Evolutionary conservation across 2,113 vertebrate species (phyloP).

Genomic region (Hystrix brachyura): DNA sequence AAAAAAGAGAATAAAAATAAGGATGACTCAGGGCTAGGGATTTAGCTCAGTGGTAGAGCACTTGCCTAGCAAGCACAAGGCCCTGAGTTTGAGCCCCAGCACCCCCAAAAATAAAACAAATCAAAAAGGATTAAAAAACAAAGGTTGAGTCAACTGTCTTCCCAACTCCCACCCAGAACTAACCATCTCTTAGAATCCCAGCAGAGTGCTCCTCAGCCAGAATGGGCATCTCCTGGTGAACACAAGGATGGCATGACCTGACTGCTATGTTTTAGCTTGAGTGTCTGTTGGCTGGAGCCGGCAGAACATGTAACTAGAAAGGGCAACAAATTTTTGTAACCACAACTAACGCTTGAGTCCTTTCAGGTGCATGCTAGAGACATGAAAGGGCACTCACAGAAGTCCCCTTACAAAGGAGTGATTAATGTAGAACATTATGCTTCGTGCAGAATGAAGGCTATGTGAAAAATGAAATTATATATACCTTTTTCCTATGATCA

Average conservation of each 20-base stretch:
- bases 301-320: background rate
- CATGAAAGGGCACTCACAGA: background rate
- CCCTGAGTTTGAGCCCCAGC: too few species aligned
- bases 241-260: background rate
- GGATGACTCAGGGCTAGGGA: background rate
- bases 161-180: background rate
- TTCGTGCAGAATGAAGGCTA: background rate
- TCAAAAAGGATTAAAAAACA: too few species aligned
- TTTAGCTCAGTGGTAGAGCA: too few species aligned
- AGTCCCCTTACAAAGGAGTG: background rate
- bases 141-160: background rate
- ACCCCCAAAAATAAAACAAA: too few species aligned
- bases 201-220: background rate
- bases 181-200: background rate
- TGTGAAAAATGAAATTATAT: background rate
- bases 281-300: background rate
- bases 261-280: background rate
- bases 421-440: background rate
- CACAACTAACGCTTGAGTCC: background rate
- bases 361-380: background rate
- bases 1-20: background rate
- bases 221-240: background rate
- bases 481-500: background rate
- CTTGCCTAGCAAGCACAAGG: too few species aligned
- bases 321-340: background rate